Percentiles rank a stretch among this genome's conserved stretches.
phyloP scores from a whole-genome alignment of 2,797 vertebrate species.

The Siniperca obscura region DNA sequence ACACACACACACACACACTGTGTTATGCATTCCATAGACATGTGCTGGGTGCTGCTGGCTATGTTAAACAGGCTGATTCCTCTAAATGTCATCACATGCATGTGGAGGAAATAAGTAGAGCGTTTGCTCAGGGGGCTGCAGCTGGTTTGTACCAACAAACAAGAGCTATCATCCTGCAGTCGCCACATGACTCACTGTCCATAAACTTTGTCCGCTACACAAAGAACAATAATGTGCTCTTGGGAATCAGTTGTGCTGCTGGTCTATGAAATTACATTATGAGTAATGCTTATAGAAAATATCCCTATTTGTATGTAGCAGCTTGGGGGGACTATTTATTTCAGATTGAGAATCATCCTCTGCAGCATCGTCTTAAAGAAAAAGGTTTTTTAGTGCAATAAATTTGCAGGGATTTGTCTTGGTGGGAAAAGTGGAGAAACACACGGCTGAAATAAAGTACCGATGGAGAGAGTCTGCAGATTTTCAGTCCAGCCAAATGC shows the following conservation, averaged over 20 bases:
- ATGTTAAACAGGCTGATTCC: constrained; percentile 21
- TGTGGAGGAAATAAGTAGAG: constrained; percentile 27
- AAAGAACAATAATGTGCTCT: constrained; percentile 7
- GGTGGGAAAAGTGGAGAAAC: not conserved
- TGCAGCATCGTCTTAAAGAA: not conserved
- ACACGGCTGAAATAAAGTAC: not conserved
- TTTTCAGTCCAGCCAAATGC: not conserved
- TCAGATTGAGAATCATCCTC: not conserved
- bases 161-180: constrained; percentile 31
- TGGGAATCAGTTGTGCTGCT: not conserved
- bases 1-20: not conserved
- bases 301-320: not conserved
- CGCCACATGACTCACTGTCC: constrained; percentile 34
- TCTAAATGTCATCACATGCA: constrained; percentile 53
- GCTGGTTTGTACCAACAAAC: constrained; percentile 51
- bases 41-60: constrained; percentile 1
- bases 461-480: not conserved
- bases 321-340: not conserved
- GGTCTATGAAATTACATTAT: constrained; percentile 14
- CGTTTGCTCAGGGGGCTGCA: constrained; percentile 16
- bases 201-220: constrained; percentile 23
- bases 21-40: constrained; percentile 19
- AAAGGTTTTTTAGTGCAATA: not conserved
- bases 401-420: not conserved
- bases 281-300: not conserved